Conservation (phyloP, 2,888 invertebrate genomes). For the Marronus borbonicus region DNA sequence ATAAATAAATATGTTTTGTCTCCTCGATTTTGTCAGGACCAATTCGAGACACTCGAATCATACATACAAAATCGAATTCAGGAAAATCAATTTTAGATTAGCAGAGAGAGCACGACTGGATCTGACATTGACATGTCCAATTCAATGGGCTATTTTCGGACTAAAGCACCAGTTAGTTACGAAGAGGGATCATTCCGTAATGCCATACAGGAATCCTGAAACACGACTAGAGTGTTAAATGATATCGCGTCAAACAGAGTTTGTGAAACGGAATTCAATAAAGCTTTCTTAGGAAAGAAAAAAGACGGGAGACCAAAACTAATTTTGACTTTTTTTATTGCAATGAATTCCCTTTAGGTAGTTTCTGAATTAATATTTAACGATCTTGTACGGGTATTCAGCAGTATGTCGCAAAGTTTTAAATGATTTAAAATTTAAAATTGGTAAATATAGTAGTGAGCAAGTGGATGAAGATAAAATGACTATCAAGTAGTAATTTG, state of each 20-base stretch:
- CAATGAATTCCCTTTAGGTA: no score
- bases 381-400: no score
- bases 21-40: no score
- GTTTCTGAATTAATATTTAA: no score
- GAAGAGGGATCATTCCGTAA: slow-evolving; percentile 27
- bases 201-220: slow-evolving; percentile 22
- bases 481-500: no score
- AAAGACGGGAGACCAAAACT: background rate
- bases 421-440: no score
- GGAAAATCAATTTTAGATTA: slow-evolving; percentile 10
- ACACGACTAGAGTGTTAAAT: slow-evolving; percentile 34
- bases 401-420: no score
- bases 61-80: background rate
- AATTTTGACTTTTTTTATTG: background rate
- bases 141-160: slow-evolving; percentile 20
- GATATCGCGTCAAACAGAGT: slow-evolving; percentile 38
- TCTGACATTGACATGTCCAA: slow-evolving; percentile 23
- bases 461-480: no score
- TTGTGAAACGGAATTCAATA: slow-evolving; percentile 35
- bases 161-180: background rate
- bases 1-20: no score
- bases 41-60: background rate
- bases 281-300: background rate
- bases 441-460: no score
- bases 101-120: background rate